phyloP scores from a whole-genome alignment of 2,113 vertebrate genomes.

The Apeltes quadracus region DNA sequence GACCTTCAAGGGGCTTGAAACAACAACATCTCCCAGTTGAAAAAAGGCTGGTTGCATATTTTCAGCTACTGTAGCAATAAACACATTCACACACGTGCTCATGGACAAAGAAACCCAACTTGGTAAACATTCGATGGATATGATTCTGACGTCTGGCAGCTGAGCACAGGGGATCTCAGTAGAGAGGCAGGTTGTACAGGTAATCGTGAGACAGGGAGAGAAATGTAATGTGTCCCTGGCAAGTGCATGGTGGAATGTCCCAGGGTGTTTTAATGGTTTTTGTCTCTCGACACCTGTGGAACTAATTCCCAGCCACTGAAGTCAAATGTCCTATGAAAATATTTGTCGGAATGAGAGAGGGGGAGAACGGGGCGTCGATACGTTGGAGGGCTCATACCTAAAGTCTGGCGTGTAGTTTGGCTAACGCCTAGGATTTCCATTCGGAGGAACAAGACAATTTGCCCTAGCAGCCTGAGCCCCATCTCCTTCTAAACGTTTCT shows the following conservation, averaged over 20 bases:
- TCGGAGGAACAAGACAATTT: conserved; percentile 81
- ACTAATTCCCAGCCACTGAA: conserved; percentile 69
- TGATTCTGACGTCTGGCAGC: conserved; percentile 27
- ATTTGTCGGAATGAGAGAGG: conserved; percentile 65
- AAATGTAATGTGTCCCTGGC: conserved; percentile 25
- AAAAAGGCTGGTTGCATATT: conserved; percentile 57
- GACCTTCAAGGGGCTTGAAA: conserved; percentile 61
- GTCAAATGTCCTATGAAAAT: conserved; percentile 72
- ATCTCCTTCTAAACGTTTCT: conserved; percentile 21
- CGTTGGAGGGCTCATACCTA: conserved; percentile 70
- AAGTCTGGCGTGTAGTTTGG: conserved; percentile 76
- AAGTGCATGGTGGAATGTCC: conserved; percentile 64
- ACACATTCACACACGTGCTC: conserved; percentile 41
- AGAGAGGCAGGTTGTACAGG: conserved; percentile 10
- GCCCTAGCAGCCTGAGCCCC: conserved; percentile 70
- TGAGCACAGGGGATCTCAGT: conserved; percentile 9
- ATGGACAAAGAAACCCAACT: conserved; percentile 15
- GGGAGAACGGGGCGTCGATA: conserved; percentile 43
- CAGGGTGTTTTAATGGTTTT: conserved; percentile 66
- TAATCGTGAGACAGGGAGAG: conserved; percentile 13
- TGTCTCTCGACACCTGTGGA: conserved; percentile 73
- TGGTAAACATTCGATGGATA: conserved; percentile 25
- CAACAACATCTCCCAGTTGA: conserved; percentile 64
- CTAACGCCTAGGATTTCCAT: conserved; percentile 73
- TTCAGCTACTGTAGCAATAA: conserved; percentile 70